Evolutionary conservation across 2,797 vertebrate genomes (phyloP), one percentile per base, ranked within the genome.

Genomic region (Eulemur mongoz): DNA sequence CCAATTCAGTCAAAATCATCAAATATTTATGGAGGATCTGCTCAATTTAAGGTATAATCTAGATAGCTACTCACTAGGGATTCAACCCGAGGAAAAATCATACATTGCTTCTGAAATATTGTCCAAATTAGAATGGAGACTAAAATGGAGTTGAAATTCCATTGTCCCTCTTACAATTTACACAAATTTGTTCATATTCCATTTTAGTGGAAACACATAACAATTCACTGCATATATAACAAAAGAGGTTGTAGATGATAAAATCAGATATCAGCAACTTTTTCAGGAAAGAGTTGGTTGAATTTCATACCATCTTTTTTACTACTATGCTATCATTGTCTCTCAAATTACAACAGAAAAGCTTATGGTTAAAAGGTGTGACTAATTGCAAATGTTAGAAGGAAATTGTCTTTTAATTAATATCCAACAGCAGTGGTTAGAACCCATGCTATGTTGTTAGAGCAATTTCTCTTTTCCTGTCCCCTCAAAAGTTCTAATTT

Each of bases 321-420:
- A 79, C 32, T 50, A 93, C 6, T 32, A 35, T 13, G 14, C 15
- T 7, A 81, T 67, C 70, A 35, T 48, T 82, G 54, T 78, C 30
- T 78, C 70, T 72, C 82, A 83, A 91, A 91, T 86, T 52, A 90
- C 86, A 9, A 90, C n/a, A 48, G 91, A 72, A 81, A 83, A 87
- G 14, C 27, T 40, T 63, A 65, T 20, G 22, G 12, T 63, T 18
- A 35, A 79, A 52, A 54, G 20, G 14, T 63, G 32, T 30, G 50
- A 70, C 20, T 54, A 75, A 83, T 15, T 78, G 18, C n/a, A 78
- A 78, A 83, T 30, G 22, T 69, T 82, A 45, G 35, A 83, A 87
- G 75, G 50, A 91, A 93, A 95, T 25, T 25, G n/a, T 50, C 45
- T 81, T 90, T 82, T 57, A 82, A 93, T 30, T 85, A 50, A 73